Evolutionary conservation across 2,113 vertebrate genomes (phyloP).

Genomic region (Ictalurus punctatus): DNA sequence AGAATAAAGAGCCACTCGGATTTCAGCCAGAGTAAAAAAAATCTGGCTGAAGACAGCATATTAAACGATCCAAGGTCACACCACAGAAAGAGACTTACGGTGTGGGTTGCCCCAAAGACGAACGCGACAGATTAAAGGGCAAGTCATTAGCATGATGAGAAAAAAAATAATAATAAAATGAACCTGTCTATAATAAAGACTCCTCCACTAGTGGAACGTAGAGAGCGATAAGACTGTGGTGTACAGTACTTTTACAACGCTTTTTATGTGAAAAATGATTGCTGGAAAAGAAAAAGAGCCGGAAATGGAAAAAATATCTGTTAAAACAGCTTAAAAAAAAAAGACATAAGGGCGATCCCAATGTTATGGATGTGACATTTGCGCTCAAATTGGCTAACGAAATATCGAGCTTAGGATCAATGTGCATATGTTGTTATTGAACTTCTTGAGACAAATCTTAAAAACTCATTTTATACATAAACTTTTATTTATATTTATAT

Average conservation of each 20-base stretch:
- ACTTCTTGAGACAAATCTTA: neutral
- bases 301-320: no score
- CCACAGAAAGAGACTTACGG: neutral
- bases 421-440: neutral
- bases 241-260: neutral
- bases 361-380: neutral
- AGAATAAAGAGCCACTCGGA: neutral
- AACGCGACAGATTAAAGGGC: constrained; percentile 10
- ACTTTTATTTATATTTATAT: neutral
- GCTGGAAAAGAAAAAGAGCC: neutral
- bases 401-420: neutral
- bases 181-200: neutral
- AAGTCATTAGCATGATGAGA: constrained; percentile 17
- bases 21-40: neutral
- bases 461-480: neutral
- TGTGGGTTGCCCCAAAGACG: constrained; percentile 12
- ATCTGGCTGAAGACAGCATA: constrained; percentile 3
- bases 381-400: neutral
- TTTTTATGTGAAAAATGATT: neutral
- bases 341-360: neutral
- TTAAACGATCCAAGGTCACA: constrained; percentile 27
- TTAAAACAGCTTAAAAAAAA: no score
- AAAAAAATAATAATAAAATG: neutral
- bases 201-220: neutral
- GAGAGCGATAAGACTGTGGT: neutral